phyloP scores from a whole-genome alignment of 2,113 vertebrate species.

The Craseonycteris thonglongyai region DNA sequence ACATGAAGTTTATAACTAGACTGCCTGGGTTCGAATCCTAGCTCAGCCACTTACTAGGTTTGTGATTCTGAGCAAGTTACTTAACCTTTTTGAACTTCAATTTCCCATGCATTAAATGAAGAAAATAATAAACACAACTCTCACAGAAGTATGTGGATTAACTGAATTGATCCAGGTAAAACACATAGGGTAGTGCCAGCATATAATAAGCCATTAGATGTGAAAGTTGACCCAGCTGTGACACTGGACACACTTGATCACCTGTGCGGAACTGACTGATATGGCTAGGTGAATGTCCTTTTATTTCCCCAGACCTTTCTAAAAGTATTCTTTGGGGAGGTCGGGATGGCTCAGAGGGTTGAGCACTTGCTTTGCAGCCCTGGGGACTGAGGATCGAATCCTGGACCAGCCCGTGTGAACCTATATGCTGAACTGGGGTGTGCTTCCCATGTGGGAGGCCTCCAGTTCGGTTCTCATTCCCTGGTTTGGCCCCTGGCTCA shows the following conservation, averaged over 20 bases:
- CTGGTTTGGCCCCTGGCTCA: too few species aligned
- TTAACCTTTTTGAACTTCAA: neutral
- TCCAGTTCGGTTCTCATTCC: too few species aligned
- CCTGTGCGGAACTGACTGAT: neutral
- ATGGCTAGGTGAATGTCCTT: neutral
- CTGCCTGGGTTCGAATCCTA: neutral
- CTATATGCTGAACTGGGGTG: too few species aligned
- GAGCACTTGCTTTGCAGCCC: too few species aligned
- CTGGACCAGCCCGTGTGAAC: too few species aligned
- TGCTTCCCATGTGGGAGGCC: too few species aligned
- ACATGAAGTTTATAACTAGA: neutral
- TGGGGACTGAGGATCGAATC: too few species aligned
- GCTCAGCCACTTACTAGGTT: neutral
- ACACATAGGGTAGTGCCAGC: neutral
- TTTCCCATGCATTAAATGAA: neutral
- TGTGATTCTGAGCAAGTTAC: neutral
- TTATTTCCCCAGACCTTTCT: neutral
- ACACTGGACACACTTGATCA: neutral
- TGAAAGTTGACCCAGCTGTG: neutral
- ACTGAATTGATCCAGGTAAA: neutral
- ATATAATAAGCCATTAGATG: rapidly evolving
- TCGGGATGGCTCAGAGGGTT: too few species aligned
- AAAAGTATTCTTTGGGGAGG: too few species aligned
- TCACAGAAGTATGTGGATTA: neutral
- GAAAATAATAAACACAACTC: neutral